Conservation (phyloP, 2,888 invertebrate genomes). For the Zaprionus bogoriensis region DNA sequence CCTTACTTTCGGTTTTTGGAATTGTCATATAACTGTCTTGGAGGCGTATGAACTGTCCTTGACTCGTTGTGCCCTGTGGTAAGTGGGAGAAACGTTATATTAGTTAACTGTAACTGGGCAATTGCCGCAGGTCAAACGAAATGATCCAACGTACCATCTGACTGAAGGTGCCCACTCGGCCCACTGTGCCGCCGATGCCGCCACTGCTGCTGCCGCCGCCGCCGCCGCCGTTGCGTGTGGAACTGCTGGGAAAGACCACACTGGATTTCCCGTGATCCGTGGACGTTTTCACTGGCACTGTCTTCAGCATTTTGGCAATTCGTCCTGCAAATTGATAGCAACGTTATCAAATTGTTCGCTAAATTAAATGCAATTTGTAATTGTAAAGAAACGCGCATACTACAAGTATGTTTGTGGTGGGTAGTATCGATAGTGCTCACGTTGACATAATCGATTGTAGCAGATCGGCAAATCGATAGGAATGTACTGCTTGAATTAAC, state of each 20-base stretch:
- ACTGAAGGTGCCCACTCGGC: conserved; percentile 72
- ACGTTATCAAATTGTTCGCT: background rate
- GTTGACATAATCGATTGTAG: no score
- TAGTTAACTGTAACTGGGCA: background rate
- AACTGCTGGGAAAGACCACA: conserved; percentile 53
- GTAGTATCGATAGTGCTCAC: no score
- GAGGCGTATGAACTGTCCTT: conserved; percentile 79
- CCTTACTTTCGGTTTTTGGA: conserved; percentile 80
- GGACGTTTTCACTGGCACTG: conserved; percentile 75
- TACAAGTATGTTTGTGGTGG: no score
- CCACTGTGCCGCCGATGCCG: no score
- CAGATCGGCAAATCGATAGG: no score
- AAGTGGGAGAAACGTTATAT: background rate
- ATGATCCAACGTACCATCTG: conserved; percentile 70
- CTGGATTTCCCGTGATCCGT: conserved; percentile 51
- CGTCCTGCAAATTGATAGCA: conserved; percentile 69
- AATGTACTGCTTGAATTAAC: no score
- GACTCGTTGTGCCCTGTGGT: conserved; percentile 75
- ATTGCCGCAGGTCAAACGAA: background rate
- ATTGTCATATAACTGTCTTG: conserved; percentile 75
- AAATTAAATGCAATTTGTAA: no score
- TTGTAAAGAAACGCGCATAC: no score
- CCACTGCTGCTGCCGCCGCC: conserved; percentile 47
- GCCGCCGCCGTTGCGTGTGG: conserved; percentile 50
- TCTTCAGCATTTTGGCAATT: conserved; percentile 80